phyloP scores from a whole-genome alignment of 2,888 invertebrate genomes.

The Eupsilia transversa region DNA sequence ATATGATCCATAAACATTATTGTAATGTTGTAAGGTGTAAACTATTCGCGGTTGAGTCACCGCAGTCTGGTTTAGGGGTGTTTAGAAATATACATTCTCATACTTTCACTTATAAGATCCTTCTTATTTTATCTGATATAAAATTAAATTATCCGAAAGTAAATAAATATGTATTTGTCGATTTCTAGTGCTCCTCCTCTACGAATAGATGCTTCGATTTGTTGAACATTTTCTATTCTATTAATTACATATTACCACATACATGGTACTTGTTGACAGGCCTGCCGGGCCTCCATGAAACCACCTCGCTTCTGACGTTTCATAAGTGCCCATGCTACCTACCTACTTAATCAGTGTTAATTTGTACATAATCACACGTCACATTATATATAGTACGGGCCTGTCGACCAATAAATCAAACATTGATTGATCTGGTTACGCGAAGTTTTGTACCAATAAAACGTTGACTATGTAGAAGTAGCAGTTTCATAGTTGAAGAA shows the following conservation, averaged over 20 bases:
- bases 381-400: not conserved
- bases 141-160: no score
- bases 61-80: no score
- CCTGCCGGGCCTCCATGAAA: no score
- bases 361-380: not conserved
- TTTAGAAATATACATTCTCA: not conserved
- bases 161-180: no score
- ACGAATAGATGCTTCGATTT: not conserved
- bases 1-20: slow-evolving; percentile 11
- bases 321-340: no score
- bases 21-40: not conserved
- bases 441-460: not conserved
- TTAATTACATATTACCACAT: no score
- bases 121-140: not conserved
- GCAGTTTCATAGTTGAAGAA: no score
- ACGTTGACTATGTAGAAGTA: no score
- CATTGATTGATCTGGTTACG: not conserved
- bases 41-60: not conserved
- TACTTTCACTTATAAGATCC: not conserved
- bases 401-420: not conserved
- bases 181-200: not conserved
- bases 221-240: no score
- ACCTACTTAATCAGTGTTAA: no score
- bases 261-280: no score
- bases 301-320: no score